Percentiles rank a stretch among this genome's conserved stretches.
phyloP scores from a whole-genome alignment of 2,888 invertebrate species.

The Cabera pusaria region DNA sequence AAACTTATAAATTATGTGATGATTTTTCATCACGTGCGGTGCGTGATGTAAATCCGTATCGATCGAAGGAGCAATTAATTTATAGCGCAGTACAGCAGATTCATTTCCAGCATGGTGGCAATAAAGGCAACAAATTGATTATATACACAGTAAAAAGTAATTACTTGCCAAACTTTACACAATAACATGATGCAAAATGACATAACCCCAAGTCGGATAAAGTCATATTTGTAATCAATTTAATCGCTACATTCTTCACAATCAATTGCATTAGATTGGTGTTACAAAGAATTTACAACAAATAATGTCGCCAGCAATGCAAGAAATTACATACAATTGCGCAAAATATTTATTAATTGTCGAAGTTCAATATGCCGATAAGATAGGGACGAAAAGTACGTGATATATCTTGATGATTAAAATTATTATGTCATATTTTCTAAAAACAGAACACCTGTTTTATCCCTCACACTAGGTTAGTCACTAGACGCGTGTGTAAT shows the following conservation, averaged over 20 bases:
- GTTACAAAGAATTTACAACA: slow-evolving; percentile 31
- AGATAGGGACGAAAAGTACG: slow-evolving; percentile 26
- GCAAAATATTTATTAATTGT: slow-evolving; percentile 27
- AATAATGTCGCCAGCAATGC: slow-evolving; percentile 26
- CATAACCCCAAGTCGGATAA: slow-evolving; percentile 33
- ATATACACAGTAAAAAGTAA: slow-evolving; percentile 4
- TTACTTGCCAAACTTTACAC: slow-evolving; percentile 23
- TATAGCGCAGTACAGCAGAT: too few relatives aligned
- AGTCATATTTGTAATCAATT: slow-evolving; percentile 27
- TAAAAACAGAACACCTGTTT: slow-evolving; percentile 24
- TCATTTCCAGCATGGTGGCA: too few relatives aligned
- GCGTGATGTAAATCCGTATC: too few relatives aligned
- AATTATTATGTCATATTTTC: slow-evolving; percentile 28
- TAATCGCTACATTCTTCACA: slow-evolving; percentile 29
- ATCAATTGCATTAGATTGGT: slow-evolving; percentile 27
- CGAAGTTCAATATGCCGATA: slow-evolving; percentile 21
- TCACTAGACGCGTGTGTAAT: slow-evolving; percentile 8
- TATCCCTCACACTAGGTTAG: slow-evolving; percentile 26
- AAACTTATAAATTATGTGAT: too few relatives aligned
- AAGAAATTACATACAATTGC: slow-evolving; percentile 15
- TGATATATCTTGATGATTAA: slow-evolving; percentile 25
- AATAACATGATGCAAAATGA: slow-evolving; percentile 34
- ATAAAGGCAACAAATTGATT: too few relatives aligned
- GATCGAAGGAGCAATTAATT: too few relatives aligned
- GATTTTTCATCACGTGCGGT: too few relatives aligned